phyloP scores from a whole-genome alignment of 2,113 vertebrate genomes.

The Micromys minutus region DNA sequence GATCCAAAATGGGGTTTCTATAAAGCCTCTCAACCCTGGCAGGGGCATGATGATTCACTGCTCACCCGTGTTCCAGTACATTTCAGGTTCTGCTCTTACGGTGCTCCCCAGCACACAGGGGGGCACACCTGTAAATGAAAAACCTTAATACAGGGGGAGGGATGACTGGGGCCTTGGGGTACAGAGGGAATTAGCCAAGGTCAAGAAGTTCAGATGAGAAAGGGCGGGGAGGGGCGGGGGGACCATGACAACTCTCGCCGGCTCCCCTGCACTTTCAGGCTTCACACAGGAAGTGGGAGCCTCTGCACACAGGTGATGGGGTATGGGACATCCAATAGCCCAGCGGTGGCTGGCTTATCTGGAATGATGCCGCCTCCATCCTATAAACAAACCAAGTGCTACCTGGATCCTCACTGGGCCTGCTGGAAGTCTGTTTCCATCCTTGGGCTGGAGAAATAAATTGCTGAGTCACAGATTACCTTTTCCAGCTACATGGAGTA shows the following conservation, averaged over 20 bases:
- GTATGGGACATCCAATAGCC: background rate
- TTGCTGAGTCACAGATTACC: background rate
- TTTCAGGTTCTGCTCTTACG: background rate
- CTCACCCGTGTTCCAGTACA: background rate
- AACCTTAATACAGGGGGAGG: too few species aligned
- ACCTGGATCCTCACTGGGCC: background rate
- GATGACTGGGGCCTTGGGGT: rapidly evolving
- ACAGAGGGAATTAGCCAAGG: background rate
- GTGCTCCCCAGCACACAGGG: too few species aligned
- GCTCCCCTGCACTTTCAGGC: background rate
- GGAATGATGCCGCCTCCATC: too few species aligned
- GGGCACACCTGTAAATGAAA: background rate
- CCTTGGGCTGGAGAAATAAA: background rate
- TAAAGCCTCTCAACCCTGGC: background rate
- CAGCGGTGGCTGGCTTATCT: rapidly evolving
- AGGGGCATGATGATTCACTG: rapidly evolving
- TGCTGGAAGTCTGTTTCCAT: too few species aligned
- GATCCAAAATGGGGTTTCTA: background rate
- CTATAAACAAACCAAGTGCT: too few species aligned
- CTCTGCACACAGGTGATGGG: background rate
- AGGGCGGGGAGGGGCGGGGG: too few species aligned
- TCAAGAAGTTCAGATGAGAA: background rate
- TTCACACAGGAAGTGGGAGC: background rate
- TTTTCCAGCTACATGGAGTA: background rate
- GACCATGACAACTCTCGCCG: rapidly evolving